Evolutionary conservation across 2,888 invertebrate species (phyloP).

Genomic region (Agriotes lineatus): DNA sequence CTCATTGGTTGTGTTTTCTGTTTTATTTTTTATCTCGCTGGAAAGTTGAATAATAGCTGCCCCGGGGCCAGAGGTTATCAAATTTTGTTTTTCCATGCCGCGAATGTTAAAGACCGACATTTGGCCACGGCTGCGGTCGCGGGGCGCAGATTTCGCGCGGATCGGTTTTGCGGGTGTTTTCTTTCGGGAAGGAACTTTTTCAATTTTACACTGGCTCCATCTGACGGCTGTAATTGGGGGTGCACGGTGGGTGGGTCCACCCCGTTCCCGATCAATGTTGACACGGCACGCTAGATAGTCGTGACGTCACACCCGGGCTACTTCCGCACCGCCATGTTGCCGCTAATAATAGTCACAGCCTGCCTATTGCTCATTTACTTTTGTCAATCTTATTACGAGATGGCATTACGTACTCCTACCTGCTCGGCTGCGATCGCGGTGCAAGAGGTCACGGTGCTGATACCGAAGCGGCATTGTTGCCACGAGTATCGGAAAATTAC

Average conservation of each 20-base stretch:
- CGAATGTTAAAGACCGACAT: not conserved
- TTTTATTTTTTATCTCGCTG: not conserved
- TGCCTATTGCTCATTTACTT: constrained; percentile 38
- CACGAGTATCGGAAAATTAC: not conserved
- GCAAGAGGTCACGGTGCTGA: constrained; percentile 30
- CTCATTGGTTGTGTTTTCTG: constrained; percentile 15
- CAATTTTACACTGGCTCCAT: constrained; percentile 53
- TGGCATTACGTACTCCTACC: constrained; percentile 39
- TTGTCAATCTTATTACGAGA: constrained; percentile 41
- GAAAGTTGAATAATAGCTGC: constrained; percentile 5
- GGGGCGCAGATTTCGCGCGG: constrained; percentile 17
- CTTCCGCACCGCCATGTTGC: constrained; percentile 56
- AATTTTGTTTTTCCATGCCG: not conserved
- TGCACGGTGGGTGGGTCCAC: constrained; percentile 52
- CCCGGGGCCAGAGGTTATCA: constrained; percentile 10
- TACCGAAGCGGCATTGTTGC: constrained; percentile 16
- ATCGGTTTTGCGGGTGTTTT: constrained; percentile 29
- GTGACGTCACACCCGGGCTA: constrained; percentile 51
- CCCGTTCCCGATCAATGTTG: constrained; percentile 62
- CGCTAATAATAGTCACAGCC: constrained; percentile 42
- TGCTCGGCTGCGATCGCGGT: constrained; percentile 18
- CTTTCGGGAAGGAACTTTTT: constrained; percentile 47
- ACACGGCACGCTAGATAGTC: constrained; percentile 62
- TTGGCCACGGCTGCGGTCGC: not conserved
- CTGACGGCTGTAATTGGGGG: constrained; percentile 58